Evolutionary conservation across 2,113 vertebrate species (phyloP).

Genomic region (Actenoides hombroni): DNA sequence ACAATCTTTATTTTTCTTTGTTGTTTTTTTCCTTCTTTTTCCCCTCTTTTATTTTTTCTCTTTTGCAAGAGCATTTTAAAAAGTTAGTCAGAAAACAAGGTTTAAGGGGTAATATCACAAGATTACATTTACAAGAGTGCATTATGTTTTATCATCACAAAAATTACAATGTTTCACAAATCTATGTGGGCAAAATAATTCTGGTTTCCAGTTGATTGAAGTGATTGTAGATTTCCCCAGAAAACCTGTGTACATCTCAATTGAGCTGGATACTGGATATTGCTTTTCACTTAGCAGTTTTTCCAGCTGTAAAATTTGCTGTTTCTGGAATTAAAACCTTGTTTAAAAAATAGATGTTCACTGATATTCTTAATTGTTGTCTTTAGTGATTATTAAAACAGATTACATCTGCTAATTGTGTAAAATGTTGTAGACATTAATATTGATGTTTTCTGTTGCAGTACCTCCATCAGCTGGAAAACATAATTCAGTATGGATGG

Average conservation of each 20-base stretch:
- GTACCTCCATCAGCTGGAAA: background rate
- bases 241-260: background rate
- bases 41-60: background rate
- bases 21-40: accelerated
- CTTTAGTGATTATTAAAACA: constrained; percentile 13
- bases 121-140: background rate
- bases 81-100: too few species aligned
- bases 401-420: background rate
- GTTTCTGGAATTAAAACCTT: background rate
- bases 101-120: background rate
- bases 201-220: background rate
- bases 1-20: background rate
- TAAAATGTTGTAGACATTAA: background rate
- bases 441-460: background rate
- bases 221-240: background rate
- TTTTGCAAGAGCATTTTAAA: background rate
- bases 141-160: background rate
- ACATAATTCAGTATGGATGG: constrained; percentile 11
- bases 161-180: background rate
- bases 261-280: background rate
- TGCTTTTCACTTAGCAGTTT: background rate
- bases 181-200: background rate
- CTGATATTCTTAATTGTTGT: constrained; percentile 1
- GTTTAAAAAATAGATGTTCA: background rate
- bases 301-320: background rate